Evolutionary conservation across 1,140 invertebrate species (phyloP), one percentile per base, ranked within the genome.

Genomic region (Pomacea maculata): DNA sequence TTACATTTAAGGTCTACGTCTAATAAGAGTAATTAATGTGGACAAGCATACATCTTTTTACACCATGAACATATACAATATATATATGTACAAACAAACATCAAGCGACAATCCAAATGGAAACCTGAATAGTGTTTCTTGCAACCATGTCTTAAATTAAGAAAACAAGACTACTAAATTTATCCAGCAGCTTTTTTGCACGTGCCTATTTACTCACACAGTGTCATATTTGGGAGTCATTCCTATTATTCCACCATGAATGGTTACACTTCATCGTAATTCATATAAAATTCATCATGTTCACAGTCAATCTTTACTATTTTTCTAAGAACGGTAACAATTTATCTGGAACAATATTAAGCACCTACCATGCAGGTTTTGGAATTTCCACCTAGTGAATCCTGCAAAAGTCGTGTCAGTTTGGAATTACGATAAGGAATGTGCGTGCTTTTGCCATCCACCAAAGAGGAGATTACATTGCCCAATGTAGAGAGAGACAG

Each of bases 381-480:
- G 0, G 96, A 97, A 88, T 98, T 98, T 25, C 97, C 97, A 34
- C 97, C 97, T 0, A 98, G 92, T 14, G 95, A 96, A 92, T 97
- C 96, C 81, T 92, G 92, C 19, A 92, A 82, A 17, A 92, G 83
- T 65, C 92, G 81, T 12, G 92, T 92, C 7, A 92, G 87, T 83
- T 92, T 92, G 61, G 90, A 91, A 82, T 92, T 92, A 77, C 92
- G 84, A 86, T 92, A 92, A 19, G 92, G 92, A 79, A 92, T 92
- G 84, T 92, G 91, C 73, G 95, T 90, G 82, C 89, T 91, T 83
- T 92, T 92, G 19, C 91, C 91, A 84, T 92, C 92, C 68, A 97
- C 97, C 67, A 99, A 92, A 1, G 97, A 96, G n/a, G 96, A 97
- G 85, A 99, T 99, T 15, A 99, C 97, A 92, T 99, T 99, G 55